These are phyloP conservation scores for Lepus timidus DNA, from an alignment of 2,113 vertebrate species.

Conservation along the genomic window DNA sequence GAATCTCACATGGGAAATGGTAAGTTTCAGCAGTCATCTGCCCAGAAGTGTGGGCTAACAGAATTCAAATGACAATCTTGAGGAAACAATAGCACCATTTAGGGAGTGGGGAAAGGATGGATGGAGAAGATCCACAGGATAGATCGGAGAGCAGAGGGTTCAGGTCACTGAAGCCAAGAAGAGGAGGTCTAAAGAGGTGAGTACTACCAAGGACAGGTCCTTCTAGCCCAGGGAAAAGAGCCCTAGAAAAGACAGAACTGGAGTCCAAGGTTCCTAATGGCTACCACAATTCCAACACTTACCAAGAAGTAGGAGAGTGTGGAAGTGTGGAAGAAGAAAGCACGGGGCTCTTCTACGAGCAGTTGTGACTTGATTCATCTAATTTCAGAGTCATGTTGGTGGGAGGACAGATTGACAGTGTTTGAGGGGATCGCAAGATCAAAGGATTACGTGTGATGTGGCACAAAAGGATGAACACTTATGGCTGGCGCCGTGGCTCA, in stretches of 20 bases:
- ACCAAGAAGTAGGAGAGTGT: too few species aligned
- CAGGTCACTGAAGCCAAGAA: neutral
- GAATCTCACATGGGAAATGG: neutral
- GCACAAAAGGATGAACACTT: neutral
- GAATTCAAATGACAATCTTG: neutral
- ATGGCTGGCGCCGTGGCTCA: too few species aligned
- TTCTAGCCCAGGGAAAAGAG: neutral
- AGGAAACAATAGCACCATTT: neutral
- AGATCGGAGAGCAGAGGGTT: neutral
- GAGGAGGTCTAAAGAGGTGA: neutral
- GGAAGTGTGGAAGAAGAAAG: neutral
- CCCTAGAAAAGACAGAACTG: too few species aligned
- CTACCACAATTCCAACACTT: neutral
- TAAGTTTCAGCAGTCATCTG: too few species aligned
- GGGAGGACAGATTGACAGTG: neutral
- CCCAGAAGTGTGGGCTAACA: neutral
- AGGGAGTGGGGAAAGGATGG: neutral
- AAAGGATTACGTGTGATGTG: neutral
- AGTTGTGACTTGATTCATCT: neutral
- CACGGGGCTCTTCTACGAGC: fast-evolving
- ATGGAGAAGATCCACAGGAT: neutral
- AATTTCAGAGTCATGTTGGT: too few species aligned
- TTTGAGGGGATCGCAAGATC: neutral
- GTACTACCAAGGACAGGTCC: too few species aligned
- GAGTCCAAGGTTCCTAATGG: neutral